Conservation (phyloP, 2,113 vertebrate species). For the Xiphias gladius region DNA sequence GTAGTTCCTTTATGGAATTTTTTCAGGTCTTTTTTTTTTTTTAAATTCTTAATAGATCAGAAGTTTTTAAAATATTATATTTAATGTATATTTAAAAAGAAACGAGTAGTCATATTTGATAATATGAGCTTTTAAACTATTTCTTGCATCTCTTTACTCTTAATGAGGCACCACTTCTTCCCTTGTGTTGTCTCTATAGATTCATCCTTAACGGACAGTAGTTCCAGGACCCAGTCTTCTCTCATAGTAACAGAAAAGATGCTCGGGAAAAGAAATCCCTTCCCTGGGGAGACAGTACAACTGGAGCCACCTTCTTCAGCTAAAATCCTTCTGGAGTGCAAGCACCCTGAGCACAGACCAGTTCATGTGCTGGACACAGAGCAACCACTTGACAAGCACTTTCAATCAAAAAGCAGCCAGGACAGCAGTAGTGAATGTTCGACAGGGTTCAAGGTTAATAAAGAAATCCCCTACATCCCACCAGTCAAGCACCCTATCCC, state of each 20-base stretch:
- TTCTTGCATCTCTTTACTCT: slow-evolving; percentile 3
- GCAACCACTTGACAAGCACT: slow-evolving; percentile 89
- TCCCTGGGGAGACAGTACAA: slow-evolving; percentile 90
- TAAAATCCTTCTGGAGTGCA: slow-evolving; percentile 92
- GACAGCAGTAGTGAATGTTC: slow-evolving; percentile 89
- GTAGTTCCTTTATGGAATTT: no score
- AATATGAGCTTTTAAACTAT: background rate
- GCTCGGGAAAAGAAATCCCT: slow-evolving; percentile 90
- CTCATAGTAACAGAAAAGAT: slow-evolving; percentile 92
- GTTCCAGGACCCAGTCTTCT: slow-evolving; percentile 93
- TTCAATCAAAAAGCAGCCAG: slow-evolving; percentile 85
- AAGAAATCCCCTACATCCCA: slow-evolving; percentile 90
- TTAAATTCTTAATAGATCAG: no score
- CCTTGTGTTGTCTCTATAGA: slow-evolving; percentile 83
- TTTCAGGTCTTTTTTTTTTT: no score
- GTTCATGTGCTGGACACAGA: slow-evolving; percentile 89
- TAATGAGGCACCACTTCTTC: slow-evolving; percentile 7
- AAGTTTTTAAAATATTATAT: no score
- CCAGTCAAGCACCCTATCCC: slow-evolving; percentile 90
- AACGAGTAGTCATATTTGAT: background rate
- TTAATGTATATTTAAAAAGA: background rate
- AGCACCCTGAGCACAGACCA: slow-evolving; percentile 93
- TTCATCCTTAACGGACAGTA: slow-evolving; percentile 94
- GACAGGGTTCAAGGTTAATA: slow-evolving; percentile 89
- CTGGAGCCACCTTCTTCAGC: slow-evolving; percentile 92